phyloP scores from a whole-genome alignment of 1,140 invertebrate species.

The Helicoverpa zea region DNA sequence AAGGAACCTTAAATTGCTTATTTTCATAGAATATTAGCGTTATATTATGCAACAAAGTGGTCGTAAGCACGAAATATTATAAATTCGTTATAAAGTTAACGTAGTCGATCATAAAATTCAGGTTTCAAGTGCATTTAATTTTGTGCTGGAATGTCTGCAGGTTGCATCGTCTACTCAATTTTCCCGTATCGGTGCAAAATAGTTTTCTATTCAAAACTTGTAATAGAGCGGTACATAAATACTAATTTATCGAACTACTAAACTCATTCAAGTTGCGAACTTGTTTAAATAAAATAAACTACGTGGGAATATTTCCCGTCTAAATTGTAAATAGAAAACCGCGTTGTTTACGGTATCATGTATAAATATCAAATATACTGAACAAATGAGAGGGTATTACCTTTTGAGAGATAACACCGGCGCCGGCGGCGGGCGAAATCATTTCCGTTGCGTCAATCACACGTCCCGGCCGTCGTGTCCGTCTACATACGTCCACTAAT shows the following conservation, averaged over 20 bases:
- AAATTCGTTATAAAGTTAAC: neutral
- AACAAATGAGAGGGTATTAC: conserved; percentile 71
- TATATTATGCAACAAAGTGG: too few relatives aligned
- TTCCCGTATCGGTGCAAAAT: conserved; percentile 1
- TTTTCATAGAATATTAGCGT: too few relatives aligned
- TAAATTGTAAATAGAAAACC: conserved; percentile 42
- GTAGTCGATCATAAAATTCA: neutral
- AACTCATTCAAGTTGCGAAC: conserved; percentile 5
- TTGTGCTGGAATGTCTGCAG: neutral
- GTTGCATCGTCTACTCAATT: neutral
- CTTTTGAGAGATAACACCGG: conserved; percentile 74
- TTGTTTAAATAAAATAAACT: conserved; percentile 4
- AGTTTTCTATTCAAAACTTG: conserved; percentile 17
- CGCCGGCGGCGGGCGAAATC: conserved; percentile 72
- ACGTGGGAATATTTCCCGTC: neutral
- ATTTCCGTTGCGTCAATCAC: conserved; percentile 82
- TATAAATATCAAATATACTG: conserved; percentile 73
- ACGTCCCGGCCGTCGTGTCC: conserved; percentile 64
- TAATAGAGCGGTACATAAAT: conserved; percentile 28
- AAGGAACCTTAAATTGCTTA: too few relatives aligned
- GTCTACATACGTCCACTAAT: conserved; percentile 73
- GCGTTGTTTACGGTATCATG: conserved; percentile 64
- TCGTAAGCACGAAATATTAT: too few relatives aligned
- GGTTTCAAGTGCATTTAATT: neutral
- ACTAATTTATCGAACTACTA: conserved; percentile 12